phyloP scores from a whole-genome alignment of 2,888 invertebrate genomes.

The Globia sparganii region DNA sequence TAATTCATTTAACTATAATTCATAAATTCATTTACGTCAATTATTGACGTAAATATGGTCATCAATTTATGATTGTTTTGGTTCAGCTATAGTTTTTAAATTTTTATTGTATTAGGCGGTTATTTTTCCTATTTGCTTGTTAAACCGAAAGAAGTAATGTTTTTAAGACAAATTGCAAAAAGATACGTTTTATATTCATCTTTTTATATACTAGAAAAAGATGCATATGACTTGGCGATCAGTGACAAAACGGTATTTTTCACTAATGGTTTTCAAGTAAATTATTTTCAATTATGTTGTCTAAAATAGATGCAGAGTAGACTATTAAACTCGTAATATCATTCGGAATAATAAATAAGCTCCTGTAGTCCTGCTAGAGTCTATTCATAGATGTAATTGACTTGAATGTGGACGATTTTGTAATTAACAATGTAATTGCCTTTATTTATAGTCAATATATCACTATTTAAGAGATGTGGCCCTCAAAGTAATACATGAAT shows the following conservation, averaged over 20 bases:
- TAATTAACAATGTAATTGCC: conserved; percentile 47
- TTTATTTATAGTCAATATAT: conserved; percentile 56
- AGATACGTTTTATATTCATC: neutral
- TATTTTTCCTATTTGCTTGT: neutral
- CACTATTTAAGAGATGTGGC: conserved; percentile 38
- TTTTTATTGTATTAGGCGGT: neutral
- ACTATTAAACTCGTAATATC: too few relatives aligned
- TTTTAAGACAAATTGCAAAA: neutral
- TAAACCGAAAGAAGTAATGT: fast-evolving
- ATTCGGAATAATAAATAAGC: neutral
- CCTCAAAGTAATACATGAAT: conserved; percentile 42
- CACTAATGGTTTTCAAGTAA: too few relatives aligned
- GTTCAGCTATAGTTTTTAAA: neutral
- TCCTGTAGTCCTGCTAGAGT: neutral
- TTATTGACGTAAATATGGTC: neutral
- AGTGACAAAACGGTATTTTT: neutral
- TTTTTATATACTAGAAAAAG: too few relatives aligned
- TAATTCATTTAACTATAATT: too few relatives aligned
- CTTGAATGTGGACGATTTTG: conserved; percentile 34
- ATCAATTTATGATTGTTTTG: neutral
- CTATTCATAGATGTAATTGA: conserved; percentile 10
- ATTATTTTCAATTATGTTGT: neutral
- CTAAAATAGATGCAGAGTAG: neutral
- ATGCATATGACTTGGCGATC: neutral
- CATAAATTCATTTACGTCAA: too few relatives aligned